Conservation (phyloP, 2,888 invertebrate genomes). For the Hirudinaria manillensis region DNA sequence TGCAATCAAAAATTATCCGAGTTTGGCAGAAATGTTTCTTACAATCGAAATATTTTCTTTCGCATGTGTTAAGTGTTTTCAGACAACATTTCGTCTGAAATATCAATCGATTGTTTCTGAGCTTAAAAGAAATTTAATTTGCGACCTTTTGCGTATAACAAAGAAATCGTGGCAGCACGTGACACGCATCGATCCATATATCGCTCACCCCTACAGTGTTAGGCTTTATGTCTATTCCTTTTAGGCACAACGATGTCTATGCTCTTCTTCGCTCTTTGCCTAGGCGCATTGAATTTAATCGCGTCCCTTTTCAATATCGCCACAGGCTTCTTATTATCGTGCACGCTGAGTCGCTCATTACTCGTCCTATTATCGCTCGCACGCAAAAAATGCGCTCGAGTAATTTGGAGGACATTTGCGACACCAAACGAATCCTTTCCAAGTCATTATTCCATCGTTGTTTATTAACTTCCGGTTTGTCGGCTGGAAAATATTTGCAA, state of each 20-base stretch:
- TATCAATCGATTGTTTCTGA: background rate
- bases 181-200: slow-evolving; percentile 1
- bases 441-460: background rate
- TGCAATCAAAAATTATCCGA: too few species aligned
- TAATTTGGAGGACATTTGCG: slow-evolving; percentile 12
- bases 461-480: background rate
- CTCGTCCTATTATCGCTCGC: slow-evolving; percentile 15
- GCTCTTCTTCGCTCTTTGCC: background rate
- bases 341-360: slow-evolving; percentile 11
- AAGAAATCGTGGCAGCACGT: slow-evolving; percentile 10
- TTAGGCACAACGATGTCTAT: background rate
- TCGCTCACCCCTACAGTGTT: background rate
- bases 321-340: slow-evolving; percentile 16
- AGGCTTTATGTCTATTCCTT: slow-evolving; percentile 4
- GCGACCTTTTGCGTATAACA: slow-evolving; percentile 2
- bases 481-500: background rate
- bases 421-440: background rate
- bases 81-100: background rate
- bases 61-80: background rate
- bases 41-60: too few species aligned
- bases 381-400: slow-evolving; percentile 12
- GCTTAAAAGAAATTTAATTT: slow-evolving; percentile 1
- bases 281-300: slow-evolving; percentile 9
- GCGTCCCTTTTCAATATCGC: slow-evolving; percentile 7
- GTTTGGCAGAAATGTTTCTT: too few species aligned